Evolutionary conservation across 2,888 invertebrate genomes (phyloP), one percentile per base, ranked within the genome.

Genomic region (Eupeodes latifasciatus): DNA sequence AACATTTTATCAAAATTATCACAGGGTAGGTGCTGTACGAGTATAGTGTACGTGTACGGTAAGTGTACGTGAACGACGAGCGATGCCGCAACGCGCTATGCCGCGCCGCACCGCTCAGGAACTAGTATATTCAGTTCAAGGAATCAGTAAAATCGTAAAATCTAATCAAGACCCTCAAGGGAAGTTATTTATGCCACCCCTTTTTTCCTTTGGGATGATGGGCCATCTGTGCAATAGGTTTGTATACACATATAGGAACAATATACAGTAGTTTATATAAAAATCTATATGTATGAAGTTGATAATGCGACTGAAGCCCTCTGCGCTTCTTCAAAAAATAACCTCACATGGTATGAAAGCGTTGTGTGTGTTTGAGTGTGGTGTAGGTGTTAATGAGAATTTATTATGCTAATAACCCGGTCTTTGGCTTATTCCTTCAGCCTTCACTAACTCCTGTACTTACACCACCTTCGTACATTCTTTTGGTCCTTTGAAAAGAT

Each of bases 341-440:
- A 40, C 55, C 71, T 55, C 53, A 71, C 71, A 69, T 69, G 51
- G 4, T 5, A 27, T 27, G 27, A 27, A 27, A 27, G 51, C 5
- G 67, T 27, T 47, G 14, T n/a, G 69, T 53, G 40, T 59, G 59
- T 72, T 27, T 27, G 27, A 27, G 27, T 14, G 10, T 4, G 9
- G 19, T 67, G 51, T 62, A 16, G 34, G 83, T 85, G 85, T 85
- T 85, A 88, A 88, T 88, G 85, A 81, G 88, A 85, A 88, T 88
- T 85, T 88, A 88, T 88, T 88, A 88, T 85, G 88, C 78, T 88
- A 85, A 88, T 88, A 88, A 77, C 84, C 88, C 88, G 78, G 81
- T 85, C 85, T 64, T 81, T 85, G 85, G 74, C 74, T 88, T 77
- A 55, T 71, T 79, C 74, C 69, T 79, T 74, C 72, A 66, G 75